Evolutionary conservation across 2,888 invertebrate genomes (phyloP).

Genomic region (Napeogenes inachia): DNA sequence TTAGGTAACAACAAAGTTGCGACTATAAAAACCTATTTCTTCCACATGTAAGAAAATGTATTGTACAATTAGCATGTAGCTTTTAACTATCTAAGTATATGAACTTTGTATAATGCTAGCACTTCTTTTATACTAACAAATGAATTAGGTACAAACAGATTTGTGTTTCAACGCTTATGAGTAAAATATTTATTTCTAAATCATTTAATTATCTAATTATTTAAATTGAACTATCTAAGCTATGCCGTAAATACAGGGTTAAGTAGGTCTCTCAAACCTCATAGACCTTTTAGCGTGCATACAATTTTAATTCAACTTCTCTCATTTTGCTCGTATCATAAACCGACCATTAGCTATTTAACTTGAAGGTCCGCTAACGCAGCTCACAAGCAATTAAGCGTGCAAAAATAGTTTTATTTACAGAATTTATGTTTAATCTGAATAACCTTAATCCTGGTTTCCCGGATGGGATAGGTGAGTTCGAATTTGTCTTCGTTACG

Average conservation of each 20-base stretch:
- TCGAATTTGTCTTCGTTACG: conserved; percentile 69
- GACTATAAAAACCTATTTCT: too few relatives aligned
- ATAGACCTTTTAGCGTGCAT: conserved; percentile 20
- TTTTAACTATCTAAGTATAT: too few relatives aligned
- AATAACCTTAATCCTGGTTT: conserved; percentile 34
- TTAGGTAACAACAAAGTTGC: too few relatives aligned
- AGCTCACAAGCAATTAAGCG: conserved; percentile 25
- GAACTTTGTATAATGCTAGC: too few relatives aligned
- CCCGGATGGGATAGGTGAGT: conserved; percentile 41
- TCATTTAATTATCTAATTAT: too few relatives aligned
- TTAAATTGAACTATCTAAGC: conserved; percentile 13
- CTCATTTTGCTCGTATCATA: conserved; percentile 26
- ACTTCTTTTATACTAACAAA: too few relatives aligned
- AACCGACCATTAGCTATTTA: conserved; percentile 31
- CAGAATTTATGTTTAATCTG: conserved; percentile 6
- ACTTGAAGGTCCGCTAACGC: conserved; percentile 23
- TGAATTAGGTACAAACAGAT: too few relatives aligned
- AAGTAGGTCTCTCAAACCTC: conserved; percentile 25
- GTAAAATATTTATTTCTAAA: too few relatives aligned
- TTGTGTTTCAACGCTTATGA: too few relatives aligned
- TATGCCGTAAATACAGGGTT: conserved; percentile 16
- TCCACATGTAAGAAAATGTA: too few relatives aligned
- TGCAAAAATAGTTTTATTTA: conserved; percentile 7
- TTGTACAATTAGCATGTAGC: too few relatives aligned
- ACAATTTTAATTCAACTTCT: conserved; percentile 29